Evolutionary conservation across 2,888 invertebrate genomes (phyloP), one percentile per base, ranked within the genome.

Genomic region (Noctua janthina): DNA sequence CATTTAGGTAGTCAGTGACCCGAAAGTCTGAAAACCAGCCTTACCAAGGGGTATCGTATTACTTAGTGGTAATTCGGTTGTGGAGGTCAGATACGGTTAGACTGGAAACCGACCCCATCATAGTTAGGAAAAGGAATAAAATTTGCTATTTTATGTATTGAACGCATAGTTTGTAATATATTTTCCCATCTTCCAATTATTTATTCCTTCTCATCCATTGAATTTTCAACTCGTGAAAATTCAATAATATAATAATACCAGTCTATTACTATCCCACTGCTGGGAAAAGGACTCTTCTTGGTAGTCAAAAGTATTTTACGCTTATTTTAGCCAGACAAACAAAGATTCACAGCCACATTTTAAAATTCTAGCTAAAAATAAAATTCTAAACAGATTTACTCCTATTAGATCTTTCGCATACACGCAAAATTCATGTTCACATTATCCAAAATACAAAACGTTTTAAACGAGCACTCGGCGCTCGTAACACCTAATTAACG

Each of bases 401-500:
- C 83, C 76, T 88, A 88, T 88, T 89, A 87, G 79, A 87, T 79
- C 76, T 78, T 78, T 82, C 64, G 74, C 70, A 39, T 78, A 46
- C 76, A 75, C 77, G 76, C 76, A 80, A 91, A 91, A 91, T 90
- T 90, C 85, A 89, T 88, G 86, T 87, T 81, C 89, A 89, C 91
- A 91, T 93, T 92, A 92, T 90, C 88, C 90, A 90, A 91, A 92
- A 88, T 76, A 80, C 81, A 89, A 91, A 90, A 89, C 88, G 83
- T 88, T 89, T 91, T 88, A 91, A 91, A 91, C 91, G 92, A 91
- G 92, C 90, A 89, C 90, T 88, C 84, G 90, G 90, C 87, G 94
- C 93, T 92, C 92, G 94, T 94, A 94, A 94, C 96, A 96, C 96
- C 96, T 96, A 97, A 97, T 97, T 97, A 96, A 96, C 96, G 96